Base-by-base conservation (phyloP, 2,797 vertebrate species). In the Dipus sagitta region DNA sequence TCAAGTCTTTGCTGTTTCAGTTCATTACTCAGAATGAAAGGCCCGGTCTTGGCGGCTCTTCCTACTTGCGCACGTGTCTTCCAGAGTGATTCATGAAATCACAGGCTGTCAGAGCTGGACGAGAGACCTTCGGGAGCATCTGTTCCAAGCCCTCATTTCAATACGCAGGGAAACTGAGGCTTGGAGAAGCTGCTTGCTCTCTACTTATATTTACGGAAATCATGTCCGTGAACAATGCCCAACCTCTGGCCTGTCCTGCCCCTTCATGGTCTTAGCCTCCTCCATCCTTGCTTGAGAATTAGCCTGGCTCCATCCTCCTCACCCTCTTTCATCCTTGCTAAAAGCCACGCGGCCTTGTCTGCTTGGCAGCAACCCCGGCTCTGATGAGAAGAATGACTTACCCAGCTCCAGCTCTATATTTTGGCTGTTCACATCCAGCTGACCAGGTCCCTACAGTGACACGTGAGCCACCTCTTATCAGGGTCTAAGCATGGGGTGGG, bases 21-120 rank as follows among this genome's bases (percentile, higher is more conserved):
- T 93, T 97, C 94, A 92, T 97, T 95, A 96, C 93, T 88, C 94
- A 81, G 96, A 93, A 96, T 82, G 93, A 96, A 95, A 96, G 95
- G 90, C 93, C 95, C 94, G 38, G 42, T 83, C 88, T 94, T 97
- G 96, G 94, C 92, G 96, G 87, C 64, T 95, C 93, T 94, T 96
- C 90, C 79, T 70, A 86, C 93, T 90, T 28, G 54, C 23, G 62
- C 83, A 90, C 79, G 70, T 94, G 93, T 94, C 95, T 95, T 93
- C 92, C 90, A 93, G 88, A 34, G 80, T 87, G 95, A 95, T 94
- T 97, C 93, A 92, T 86, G 90, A 96, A 96, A 95, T 88, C 90
- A 94, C 34, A 94, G 83, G 90, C 80, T 95, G 90, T 95, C 95
- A 95, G 88, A 86, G 65, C 76, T 86, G 80, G 90, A 85, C 3